Conservation (phyloP, 2,113 vertebrate species). For the Accipiter virgatus region DNA sequence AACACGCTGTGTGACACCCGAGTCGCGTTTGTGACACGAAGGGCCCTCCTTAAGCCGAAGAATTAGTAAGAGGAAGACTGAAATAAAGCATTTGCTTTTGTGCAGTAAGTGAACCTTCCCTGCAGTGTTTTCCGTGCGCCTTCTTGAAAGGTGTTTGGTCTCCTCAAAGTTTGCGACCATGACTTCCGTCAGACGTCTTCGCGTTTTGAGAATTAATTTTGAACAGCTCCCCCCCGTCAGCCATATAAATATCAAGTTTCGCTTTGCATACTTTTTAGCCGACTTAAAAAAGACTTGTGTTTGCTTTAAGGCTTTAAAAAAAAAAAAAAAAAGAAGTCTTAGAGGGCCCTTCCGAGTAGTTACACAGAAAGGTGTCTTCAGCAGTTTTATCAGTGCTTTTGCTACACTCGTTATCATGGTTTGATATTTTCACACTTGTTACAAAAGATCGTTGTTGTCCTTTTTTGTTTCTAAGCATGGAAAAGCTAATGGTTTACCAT, state of each 20-base stretch:
- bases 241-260: not conserved
- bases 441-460: not conserved
- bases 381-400: not conserved
- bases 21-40: fast-evolving
- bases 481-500: not conserved
- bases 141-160: not conserved
- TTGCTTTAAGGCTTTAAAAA: not conserved
- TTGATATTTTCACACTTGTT: not conserved
- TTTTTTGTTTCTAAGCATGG: not conserved
- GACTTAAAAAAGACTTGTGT: not conserved
- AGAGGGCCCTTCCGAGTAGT: not conserved
- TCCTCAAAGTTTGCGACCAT: fast-evolving
- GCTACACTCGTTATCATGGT: fast-evolving
- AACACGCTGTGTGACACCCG: too few relatives aligned
- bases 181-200: not conserved
- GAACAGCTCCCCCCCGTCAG: fast-evolving
- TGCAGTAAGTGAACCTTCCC: not conserved
- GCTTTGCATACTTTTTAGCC: not conserved
- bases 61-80: too few relatives aligned
- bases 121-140: fast-evolving
- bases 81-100: not conserved
- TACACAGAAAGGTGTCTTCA: not conserved
- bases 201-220: not conserved
- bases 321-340: too few relatives aligned
- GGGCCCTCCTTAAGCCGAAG: not conserved